Conservation (phyloP, 1,140 invertebrate species). For the Cheumatopsyche charites region DNA sequence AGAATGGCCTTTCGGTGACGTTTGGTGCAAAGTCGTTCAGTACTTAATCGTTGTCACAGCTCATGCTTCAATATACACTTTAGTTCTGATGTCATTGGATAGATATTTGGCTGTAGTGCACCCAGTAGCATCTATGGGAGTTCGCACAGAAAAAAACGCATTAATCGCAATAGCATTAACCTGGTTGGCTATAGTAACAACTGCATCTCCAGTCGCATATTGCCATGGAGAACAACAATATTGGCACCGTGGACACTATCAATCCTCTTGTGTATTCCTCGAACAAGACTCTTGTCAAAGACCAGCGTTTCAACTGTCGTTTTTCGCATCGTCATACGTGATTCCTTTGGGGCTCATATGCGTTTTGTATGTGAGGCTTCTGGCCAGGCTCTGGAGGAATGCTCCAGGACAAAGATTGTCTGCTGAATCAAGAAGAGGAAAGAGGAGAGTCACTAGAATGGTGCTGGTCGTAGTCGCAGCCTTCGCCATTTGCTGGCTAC, state of each 20-base stretch:
- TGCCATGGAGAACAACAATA: constrained; percentile 80
- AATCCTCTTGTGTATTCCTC: constrained; percentile 71
- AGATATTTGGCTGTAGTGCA: constrained; percentile 94
- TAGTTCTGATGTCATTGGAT: constrained; percentile 95
- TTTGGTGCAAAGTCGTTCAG: constrained; percentile 88
- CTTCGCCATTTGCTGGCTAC: constrained; percentile 95
- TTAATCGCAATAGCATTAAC: constrained; percentile 74
- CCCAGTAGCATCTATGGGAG: constrained; percentile 88
- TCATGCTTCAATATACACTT: constrained; percentile 91
- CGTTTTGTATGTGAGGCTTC: constrained; percentile 89
- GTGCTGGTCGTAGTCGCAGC: constrained; percentile 93
- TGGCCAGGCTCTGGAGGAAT: constrained; percentile 85
- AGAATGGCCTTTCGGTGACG: constrained; percentile 89
- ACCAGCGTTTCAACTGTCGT: constrained; percentile 76
- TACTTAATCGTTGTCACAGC: constrained; percentile 85
- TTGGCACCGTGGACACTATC: constrained; percentile 64
- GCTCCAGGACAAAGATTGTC: constrained; percentile 73
- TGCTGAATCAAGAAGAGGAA: constrained; percentile 76
- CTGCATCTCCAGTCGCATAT: constrained; percentile 76
- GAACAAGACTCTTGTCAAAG: constrained; percentile 69
- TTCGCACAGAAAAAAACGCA: constrained; percentile 86
- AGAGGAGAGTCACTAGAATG: constrained; percentile 90
- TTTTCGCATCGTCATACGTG: constrained; percentile 85
- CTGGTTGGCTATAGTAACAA: constrained; percentile 81
- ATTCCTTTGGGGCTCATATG: constrained; percentile 86